Evolutionary conservation across 1,140 invertebrate species (phyloP).

Genomic region (Papilio glaucus): DNA sequence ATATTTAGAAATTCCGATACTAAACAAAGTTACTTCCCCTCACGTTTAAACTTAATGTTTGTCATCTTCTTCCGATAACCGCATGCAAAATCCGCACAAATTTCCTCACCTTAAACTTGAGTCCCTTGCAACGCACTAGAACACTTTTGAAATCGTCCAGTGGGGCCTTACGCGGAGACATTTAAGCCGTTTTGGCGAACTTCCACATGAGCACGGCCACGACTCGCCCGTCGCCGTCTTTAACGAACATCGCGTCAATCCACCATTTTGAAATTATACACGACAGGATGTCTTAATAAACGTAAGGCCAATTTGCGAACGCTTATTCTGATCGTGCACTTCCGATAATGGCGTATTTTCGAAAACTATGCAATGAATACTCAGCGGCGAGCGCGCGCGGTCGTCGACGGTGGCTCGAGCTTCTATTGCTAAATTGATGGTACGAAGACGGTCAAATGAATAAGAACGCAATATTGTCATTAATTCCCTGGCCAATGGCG

Average conservation of each 20-base stretch:
- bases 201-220: constrained; percentile 57
- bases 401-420: constrained; percentile 39
- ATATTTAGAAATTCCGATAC: no score
- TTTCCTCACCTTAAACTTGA: constrained; percentile 58
- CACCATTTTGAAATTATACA: constrained; percentile 59
- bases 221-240: constrained; percentile 57
- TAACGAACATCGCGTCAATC: constrained; percentile 64
- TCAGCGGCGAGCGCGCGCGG: constrained; percentile 21
- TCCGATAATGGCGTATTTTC: constrained; percentile 42
- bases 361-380: constrained; percentile 31
- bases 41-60: no score
- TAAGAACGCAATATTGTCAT: constrained; percentile 75
- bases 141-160: constrained; percentile 56
- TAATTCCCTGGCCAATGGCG: constrained; percentile 77
- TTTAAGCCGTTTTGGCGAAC: constrained; percentile 77
- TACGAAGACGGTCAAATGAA: constrained; percentile 68
- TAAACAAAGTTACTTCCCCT: no score
- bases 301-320: constrained; percentile 39
- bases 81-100: constrained; percentile 16
- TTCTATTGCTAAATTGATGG: constrained; percentile 73
- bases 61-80: no score
- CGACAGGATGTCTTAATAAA: constrained; percentile 39
- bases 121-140: constrained; percentile 56
- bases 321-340: constrained; percentile 41
- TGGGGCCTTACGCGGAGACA: constrained; percentile 47